These are phyloP conservation scores for Azorinus chamasolen DNA, from an alignment of 2,888 invertebrate genomes.

Conservation along the genomic window DNA sequence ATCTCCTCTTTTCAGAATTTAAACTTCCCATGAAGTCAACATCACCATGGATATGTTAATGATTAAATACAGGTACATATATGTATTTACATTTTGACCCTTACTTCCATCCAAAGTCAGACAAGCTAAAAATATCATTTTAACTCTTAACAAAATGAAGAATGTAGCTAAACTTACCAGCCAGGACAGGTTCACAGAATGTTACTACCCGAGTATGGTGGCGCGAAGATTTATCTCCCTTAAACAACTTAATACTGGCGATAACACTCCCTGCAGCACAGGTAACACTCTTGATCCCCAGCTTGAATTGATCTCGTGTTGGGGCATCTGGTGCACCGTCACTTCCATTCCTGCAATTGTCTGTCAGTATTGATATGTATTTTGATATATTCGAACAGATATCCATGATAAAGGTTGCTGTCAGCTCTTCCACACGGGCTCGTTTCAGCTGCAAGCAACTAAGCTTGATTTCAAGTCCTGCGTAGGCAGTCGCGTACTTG, in stretches of 20 bases:
- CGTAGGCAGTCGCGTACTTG: constrained; percentile 80
- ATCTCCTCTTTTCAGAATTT: too few species aligned
- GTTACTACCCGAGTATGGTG: constrained; percentile 78
- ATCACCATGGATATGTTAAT: too few species aligned
- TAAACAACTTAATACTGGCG: constrained; percentile 82
- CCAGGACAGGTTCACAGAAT: constrained; percentile 84
- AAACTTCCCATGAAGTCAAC: too few species aligned
- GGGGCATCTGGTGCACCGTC: constrained; percentile 72
- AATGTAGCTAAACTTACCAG: too few species aligned
- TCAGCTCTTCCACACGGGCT: constrained; percentile 77
- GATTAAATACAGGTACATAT: too few species aligned
- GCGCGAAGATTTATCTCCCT: constrained; percentile 71
- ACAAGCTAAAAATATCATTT: too few species aligned
- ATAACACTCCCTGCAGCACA: constrained; percentile 82
- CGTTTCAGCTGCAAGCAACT: constrained; percentile 79
- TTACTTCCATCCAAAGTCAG: too few species aligned
- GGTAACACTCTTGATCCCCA: constrained; percentile 82
- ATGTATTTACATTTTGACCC: too few species aligned
- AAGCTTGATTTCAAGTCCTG: constrained; percentile 82
- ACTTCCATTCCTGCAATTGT: constrained; percentile 79
- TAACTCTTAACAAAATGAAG: too few species aligned
- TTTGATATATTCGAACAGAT: constrained; percentile 81
- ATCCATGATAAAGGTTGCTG: constrained; percentile 80
- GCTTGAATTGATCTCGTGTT: constrained; percentile 82
- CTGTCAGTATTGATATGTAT: constrained; percentile 80